Evolutionary conservation across 2,888 invertebrate species (phyloP).

Genomic region (Sphecodes monilicornis): DNA sequence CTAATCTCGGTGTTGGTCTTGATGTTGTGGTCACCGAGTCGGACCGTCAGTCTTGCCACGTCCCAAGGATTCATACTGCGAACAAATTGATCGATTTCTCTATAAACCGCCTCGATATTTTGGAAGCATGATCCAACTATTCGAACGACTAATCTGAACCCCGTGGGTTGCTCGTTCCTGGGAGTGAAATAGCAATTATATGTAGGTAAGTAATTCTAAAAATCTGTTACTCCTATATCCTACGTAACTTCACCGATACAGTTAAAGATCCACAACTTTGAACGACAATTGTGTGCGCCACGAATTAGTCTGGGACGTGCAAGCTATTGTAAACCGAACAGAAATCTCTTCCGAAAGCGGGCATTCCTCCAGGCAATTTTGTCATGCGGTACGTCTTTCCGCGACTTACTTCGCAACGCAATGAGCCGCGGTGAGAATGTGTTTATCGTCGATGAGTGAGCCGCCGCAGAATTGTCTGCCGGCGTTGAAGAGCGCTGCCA

Average conservation of each 20-base stretch:
- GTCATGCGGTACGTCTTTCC: constrained; percentile 34
- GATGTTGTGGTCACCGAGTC: constrained; percentile 94
- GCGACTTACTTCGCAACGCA: constrained; percentile 92
- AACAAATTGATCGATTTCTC: constrained; percentile 44
- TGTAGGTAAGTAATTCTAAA: background rate
- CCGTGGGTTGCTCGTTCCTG: background rate
- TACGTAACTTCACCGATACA: background rate
- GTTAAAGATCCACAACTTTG: background rate
- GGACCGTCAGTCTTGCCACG: constrained; percentile 92
- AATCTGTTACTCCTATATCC: background rate
- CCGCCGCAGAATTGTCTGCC: constrained; percentile 96
- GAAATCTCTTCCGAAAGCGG: background rate
- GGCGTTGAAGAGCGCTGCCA: constrained; percentile 92
- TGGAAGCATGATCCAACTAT: background rate
- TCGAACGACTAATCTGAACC: background rate
- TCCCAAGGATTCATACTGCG: constrained; percentile 95
- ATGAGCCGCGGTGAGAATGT: constrained; percentile 94
- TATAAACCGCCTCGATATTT: background rate
- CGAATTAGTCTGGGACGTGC: background rate
- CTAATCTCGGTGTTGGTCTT: constrained; percentile 90
- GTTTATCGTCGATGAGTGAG: constrained; percentile 91
- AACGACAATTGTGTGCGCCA: background rate
- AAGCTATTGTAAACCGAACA: background rate
- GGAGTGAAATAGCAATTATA: no score
- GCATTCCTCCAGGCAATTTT: constrained; percentile 25